A percentile compares a stretch with the other conserved stretches of the same genome.
phyloP scores from a whole-genome alignment of 2,113 vertebrate species.

The Peromyscus leucopus region DNA sequence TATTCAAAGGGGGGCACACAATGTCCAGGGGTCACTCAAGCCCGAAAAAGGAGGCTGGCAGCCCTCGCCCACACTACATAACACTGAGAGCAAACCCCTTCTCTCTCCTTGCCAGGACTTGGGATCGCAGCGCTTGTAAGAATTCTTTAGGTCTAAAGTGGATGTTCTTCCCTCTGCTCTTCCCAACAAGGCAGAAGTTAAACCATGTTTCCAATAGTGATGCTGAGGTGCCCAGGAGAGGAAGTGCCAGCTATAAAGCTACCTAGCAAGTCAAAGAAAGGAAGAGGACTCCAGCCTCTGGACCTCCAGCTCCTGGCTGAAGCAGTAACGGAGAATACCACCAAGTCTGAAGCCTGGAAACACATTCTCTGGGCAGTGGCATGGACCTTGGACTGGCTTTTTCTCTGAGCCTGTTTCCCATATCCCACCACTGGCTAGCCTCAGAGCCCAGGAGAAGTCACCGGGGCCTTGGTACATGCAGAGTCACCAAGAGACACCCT shows the following conservation, averaged over 20 bases:
- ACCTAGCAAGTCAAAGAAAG: slow-evolving; percentile 23
- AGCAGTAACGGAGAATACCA: neutral
- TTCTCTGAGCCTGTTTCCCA: neutral
- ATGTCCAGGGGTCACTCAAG: neutral
- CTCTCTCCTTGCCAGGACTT: neutral
- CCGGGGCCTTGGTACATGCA: neutral
- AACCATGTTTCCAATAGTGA: neutral
- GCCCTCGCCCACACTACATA: neutral
- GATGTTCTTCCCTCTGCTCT: neutral
- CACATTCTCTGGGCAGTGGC: neutral
- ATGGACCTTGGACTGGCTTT: neutral
- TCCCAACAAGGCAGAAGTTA: neutral
- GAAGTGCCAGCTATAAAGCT: neutral
- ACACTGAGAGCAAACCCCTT: neutral
- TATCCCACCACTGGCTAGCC: neutral
- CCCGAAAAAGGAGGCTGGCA: neutral
- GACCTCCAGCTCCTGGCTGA: neutral
- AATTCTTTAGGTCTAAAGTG: neutral
- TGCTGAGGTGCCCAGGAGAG: neutral
- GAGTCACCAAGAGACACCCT: neutral
- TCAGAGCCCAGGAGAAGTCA: neutral
- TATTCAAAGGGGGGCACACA: neutral
- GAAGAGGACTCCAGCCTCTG: neutral
- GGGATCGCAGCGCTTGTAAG: neutral
- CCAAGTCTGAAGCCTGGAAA: neutral